Conservation (phyloP, 2,113 vertebrate genomes). For the Tragelaphus imberbis region DNA sequence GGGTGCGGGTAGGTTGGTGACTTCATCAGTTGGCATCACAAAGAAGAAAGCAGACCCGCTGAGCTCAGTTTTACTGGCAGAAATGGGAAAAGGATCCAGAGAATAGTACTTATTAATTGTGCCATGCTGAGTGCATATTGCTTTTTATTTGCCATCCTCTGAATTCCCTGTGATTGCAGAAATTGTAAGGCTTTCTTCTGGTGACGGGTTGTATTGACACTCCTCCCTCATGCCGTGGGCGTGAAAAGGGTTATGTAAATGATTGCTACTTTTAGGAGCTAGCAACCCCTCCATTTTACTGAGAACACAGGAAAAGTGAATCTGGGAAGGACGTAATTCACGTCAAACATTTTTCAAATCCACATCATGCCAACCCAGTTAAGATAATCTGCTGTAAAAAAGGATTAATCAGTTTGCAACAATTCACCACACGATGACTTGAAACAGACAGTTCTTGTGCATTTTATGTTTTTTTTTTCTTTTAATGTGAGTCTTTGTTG, state of each 20-base stretch:
- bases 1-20: neutral
- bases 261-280: neutral
- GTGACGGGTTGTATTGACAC: neutral
- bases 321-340: neutral
- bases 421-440: neutral
- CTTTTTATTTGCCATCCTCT: neutral
- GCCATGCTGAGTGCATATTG: accelerated
- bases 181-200: neutral
- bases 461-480: neutral
- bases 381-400: neutral
- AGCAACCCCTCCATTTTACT: neutral
- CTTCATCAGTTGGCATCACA: neutral
- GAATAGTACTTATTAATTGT: neutral
- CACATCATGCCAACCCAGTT: neutral
- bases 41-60: neutral
- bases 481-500: neutral
- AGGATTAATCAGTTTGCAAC: neutral
- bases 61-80: neutral
- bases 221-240: neutral
- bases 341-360: neutral
- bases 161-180: neutral
- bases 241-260: neutral
- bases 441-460: neutral
- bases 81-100: neutral
- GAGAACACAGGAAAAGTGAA: neutral